Percentiles rank a stretch among this genome's conserved stretches.
Conservation (phyloP, 2,113 vertebrate species). For the Capreolus pygargus region DNA sequence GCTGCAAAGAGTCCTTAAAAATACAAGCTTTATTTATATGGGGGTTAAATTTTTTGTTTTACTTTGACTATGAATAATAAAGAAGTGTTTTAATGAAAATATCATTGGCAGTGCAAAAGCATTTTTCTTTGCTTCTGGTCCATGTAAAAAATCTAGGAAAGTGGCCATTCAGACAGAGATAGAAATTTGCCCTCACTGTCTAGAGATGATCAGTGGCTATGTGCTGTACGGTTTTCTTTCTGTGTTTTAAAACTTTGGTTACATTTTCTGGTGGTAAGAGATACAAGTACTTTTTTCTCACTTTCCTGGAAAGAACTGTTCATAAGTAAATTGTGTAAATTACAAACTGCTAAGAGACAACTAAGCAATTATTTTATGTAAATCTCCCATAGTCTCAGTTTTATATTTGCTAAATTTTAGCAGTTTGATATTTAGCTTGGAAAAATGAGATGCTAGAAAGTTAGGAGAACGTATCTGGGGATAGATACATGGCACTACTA, state of each 20-base stretch:
- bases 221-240: not conserved
- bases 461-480: not conserved
- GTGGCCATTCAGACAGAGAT: not conserved
- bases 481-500: not conserved
- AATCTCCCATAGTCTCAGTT: not conserved
- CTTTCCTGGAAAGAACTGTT: not conserved
- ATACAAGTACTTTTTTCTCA: not conserved
- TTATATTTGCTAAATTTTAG: not conserved
- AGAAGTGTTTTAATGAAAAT: not conserved
- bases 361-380: not conserved
- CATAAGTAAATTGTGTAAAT: not conserved
- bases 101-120: not conserved
- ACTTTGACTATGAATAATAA: not conserved
- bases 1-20: not conserved
- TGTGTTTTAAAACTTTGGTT: not conserved
- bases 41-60: conserved; percentile 11
- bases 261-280: not conserved
- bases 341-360: not conserved
- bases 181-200: not conserved
- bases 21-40: not conserved
- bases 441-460: not conserved
- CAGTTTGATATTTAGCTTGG: not conserved
- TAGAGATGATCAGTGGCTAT: not conserved
- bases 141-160: not conserved
- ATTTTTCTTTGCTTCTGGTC: not conserved